Percentiles rank a stretch among this genome's conserved stretches.
Conservation (phyloP, 2,888 invertebrate genomes). For the Cynaeus angustus region DNA sequence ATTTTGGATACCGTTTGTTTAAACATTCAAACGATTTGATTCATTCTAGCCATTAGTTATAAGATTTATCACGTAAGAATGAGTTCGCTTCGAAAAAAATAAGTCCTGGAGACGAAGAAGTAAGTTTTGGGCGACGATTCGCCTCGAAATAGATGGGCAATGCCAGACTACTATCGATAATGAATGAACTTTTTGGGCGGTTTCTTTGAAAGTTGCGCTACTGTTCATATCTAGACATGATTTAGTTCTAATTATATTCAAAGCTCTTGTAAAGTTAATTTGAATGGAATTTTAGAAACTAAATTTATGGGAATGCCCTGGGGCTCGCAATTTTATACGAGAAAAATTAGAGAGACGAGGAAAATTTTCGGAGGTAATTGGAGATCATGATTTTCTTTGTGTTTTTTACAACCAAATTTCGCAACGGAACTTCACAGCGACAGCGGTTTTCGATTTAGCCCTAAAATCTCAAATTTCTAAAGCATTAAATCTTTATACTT, state of each 20-base stretch:
- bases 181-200: conserved; percentile 39
- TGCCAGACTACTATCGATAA: conserved; percentile 22
- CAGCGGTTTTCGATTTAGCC: too few relatives aligned
- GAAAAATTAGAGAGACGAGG: background rate
- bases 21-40: conserved; percentile 46
- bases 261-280: conserved; percentile 49
- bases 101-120: conserved; percentile 17
- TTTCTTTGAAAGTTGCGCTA: conserved; percentile 34
- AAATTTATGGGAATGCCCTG: conserved; percentile 31
- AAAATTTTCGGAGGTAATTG: background rate
- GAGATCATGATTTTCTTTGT: too few relatives aligned
- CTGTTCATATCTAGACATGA: conserved; percentile 42
- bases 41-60: conserved; percentile 45
- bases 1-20: conserved; percentile 49
- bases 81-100: conserved; percentile 27
- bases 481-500: too few relatives aligned
- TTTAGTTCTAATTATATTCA: conserved; percentile 47
- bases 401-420: too few relatives aligned
- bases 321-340: conserved; percentile 40
- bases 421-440: too few relatives aligned
- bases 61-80: conserved; percentile 44
- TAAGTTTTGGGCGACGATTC: conserved; percentile 33
- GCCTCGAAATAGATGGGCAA: conserved; percentile 1
- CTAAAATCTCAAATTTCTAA: too few relatives aligned
- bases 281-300: conserved; percentile 50